These are phyloP conservation scores for Camelus dromedarius DNA, from an alignment of 2,113 vertebrate species.

Conservation along the genomic window DNA sequence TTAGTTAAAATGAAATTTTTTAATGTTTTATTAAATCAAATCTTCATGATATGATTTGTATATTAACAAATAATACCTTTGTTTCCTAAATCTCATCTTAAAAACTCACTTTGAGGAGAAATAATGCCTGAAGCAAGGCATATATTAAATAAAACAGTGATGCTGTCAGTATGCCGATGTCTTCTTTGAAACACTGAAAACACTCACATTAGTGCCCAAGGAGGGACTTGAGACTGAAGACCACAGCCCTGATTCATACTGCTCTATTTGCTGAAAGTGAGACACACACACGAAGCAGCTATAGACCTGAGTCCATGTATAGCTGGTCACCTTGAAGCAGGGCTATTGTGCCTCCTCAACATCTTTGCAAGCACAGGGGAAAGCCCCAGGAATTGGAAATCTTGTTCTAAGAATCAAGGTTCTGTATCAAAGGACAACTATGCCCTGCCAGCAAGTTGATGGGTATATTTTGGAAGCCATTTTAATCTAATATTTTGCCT, in stretches of 20 bases:
- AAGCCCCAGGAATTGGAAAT: background rate
- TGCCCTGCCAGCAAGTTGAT: background rate
- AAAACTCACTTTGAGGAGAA: constrained; percentile 17
- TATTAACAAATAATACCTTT: constrained; percentile 12
- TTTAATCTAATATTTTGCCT: constrained; percentile 65
- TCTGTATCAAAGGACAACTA: background rate
- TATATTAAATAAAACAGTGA: background rate
- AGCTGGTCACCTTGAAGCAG: background rate
- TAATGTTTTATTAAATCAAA: constrained; percentile 20
- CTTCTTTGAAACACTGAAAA: background rate
- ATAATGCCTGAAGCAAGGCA: background rate
- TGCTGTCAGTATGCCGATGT: background rate
- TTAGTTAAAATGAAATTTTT: background rate
- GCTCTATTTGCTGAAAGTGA: background rate
- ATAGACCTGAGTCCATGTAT: background rate
- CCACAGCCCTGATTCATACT: background rate
- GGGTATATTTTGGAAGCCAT: constrained; percentile 53
- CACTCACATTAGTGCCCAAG: background rate
- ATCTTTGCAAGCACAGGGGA: constrained; percentile 11
- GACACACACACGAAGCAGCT: background rate
- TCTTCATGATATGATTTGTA: background rate
- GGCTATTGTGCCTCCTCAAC: background rate
- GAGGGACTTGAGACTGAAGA: background rate
- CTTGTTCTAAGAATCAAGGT: constrained; percentile 12
- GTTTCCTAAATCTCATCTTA: background rate